These are phyloP conservation scores for Motacilla tschutschensis DNA, from an alignment of 2,113 vertebrate genomes.

Conservation along the genomic window DNA sequence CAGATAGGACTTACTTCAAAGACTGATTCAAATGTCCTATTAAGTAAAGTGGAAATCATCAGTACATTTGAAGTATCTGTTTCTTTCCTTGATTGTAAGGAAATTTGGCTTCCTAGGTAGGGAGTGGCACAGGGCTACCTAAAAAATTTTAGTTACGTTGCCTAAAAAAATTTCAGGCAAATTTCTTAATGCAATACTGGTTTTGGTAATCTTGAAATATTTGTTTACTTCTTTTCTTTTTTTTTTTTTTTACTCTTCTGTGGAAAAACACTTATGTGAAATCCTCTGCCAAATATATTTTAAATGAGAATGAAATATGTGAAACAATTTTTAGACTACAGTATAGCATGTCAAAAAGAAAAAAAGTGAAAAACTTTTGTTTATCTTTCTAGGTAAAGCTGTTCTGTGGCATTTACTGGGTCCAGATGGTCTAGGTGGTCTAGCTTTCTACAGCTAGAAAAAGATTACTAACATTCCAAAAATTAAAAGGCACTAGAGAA, in stretches of 20 bases:
- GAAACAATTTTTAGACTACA: neutral
- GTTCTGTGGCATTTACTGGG: neutral
- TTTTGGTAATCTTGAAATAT: neutral
- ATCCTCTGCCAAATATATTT: neutral
- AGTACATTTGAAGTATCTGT: neutral
- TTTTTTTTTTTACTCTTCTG: neutral
- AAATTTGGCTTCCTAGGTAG: neutral
- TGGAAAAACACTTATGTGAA: neutral
- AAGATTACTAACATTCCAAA: neutral
- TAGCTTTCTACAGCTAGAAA: neutral
- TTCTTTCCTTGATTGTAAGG: neutral
- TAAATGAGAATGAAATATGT: neutral
- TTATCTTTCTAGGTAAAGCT: neutral
- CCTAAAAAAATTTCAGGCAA: neutral
- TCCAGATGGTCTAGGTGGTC: neutral
- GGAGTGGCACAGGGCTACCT: neutral
- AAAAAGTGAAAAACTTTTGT: neutral
- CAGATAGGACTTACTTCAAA: neutral
- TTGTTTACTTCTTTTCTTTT: neutral
- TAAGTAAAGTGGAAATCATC: neutral
- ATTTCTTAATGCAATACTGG: neutral
- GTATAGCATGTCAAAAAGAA: neutral
- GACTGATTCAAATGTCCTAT: neutral
- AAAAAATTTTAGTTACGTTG: neutral
- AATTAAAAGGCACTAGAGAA: neutral